Evolutionary conservation across 2,113 vertebrate genomes (phyloP), one percentile per base, ranked within the genome.

Genomic region (Marmota flaviventris): DNA sequence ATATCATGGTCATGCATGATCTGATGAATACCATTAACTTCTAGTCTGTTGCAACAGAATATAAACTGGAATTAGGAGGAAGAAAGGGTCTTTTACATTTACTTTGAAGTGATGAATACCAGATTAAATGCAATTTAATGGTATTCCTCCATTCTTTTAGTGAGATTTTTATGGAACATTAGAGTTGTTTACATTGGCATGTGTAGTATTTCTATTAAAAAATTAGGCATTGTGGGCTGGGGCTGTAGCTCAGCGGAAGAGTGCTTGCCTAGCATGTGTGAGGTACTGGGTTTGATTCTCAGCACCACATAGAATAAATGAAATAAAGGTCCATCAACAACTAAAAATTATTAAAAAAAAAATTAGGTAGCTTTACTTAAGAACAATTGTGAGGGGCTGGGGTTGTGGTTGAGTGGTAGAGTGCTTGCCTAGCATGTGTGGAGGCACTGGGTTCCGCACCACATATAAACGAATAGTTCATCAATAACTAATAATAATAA

Each of bases 111-210:
- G 83, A 48, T 14, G 48, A 83, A 25, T 89, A 8, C 29, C 58
- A 89, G n/a, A 67, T 94, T 81, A 91, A 67, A 61, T 86, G 58
- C 42, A 93, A 65, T 85, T 94, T 77, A 88, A 65, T 73, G 58
- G 10, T 91, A 69, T 88, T 95, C 92, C 69, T 76, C 9, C 69
- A 22, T 85, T 83, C 70, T 91, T 95, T 89, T n/a, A 10, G 16
- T 91, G 51, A 95, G 11, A 79, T 91, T 89, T 97, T 92, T 92
- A 79, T 90, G 72, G 45, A 76, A 65, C 63, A 20, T 95, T 78
- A 93, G 51, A 79, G n/a, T 94, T 94, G 27, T 76, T 94, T 92
- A 93, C 85, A 91, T 92, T 90, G 75, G 4, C 42, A 86, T 89
- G 85, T 92, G 2, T 89, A 75, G 16, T 83, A 69, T 96, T 96